Evolutionary conservation across 1,140 invertebrate genomes (phyloP).

Genomic region (Achatina immaculata): DNA sequence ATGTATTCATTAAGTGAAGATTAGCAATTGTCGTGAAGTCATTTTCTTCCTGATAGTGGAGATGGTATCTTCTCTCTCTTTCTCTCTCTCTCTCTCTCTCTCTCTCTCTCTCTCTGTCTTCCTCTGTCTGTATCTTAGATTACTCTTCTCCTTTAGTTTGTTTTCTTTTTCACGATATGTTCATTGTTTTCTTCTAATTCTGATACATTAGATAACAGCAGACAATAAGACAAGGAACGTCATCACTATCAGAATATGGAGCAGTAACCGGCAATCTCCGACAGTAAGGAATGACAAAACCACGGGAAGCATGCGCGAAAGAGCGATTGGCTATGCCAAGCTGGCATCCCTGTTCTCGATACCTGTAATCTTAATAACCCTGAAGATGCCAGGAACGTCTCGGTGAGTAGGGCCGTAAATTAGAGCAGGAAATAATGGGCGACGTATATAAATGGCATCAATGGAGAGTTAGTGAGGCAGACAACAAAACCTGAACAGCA

Average conservation of each 20-base stretch:
- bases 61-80: background rate
- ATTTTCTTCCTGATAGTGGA: background rate
- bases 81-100: conserved; percentile 23
- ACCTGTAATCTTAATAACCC: conserved; percentile 20
- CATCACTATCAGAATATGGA: background rate
- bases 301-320: background rate
- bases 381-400: conserved; percentile 2
- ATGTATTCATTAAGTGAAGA: no score
- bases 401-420: background rate
- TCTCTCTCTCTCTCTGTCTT: no score
- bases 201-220: background rate
- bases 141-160: background rate
- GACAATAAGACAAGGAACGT: background rate
- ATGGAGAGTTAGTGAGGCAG: background rate
- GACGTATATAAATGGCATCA: background rate
- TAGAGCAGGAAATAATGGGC: background rate
- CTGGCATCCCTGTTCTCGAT: background rate
- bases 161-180: background rate
- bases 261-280: background rate
- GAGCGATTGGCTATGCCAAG: conserved; percentile 12
- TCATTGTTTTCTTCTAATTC: background rate
- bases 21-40: background rate
- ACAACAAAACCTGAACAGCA: background rate
- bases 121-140: no score
- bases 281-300: background rate